Conservation (phyloP, 2,113 vertebrate species). For the Osmerus mordax region DNA sequence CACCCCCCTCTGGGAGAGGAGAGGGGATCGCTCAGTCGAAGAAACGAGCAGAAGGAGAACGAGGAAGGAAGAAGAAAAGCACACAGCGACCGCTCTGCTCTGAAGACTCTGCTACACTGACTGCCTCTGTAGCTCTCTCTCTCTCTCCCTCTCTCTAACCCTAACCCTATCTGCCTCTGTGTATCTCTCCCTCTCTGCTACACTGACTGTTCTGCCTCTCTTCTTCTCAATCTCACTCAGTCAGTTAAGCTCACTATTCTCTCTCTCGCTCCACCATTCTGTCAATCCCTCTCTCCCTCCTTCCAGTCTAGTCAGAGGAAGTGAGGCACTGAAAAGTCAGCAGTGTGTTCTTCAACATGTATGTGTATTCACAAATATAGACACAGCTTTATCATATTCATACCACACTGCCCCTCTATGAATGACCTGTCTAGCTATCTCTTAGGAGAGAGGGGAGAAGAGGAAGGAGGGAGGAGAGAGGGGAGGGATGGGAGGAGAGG, state of each 20-base stretch:
- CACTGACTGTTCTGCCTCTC: slow-evolving; percentile 34
- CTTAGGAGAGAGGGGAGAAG: too few species aligned
- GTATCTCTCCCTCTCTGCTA: not conserved
- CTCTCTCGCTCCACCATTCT: slow-evolving; percentile 44
- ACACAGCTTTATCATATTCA: too few species aligned
- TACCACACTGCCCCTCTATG: too few species aligned
- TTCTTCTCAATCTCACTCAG: slow-evolving; percentile 11
- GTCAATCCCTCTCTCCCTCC: slow-evolving; percentile 26
- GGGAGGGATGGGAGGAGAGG: too few species aligned
- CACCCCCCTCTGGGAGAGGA: slow-evolving; percentile 68
- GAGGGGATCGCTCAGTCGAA: slow-evolving; percentile 26
- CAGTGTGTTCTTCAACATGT: too few species aligned
- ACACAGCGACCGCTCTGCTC: slow-evolving; percentile 39
- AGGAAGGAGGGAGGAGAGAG: too few species aligned
- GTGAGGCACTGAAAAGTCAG: slow-evolving; percentile 41
- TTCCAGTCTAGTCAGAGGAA: too few species aligned
- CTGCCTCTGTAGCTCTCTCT: slow-evolving; percentile 13
- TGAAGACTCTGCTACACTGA: slow-evolving; percentile 31
- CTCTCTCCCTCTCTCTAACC: not conserved
- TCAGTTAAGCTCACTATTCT: not conserved
- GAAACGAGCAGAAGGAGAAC: slow-evolving; percentile 16
- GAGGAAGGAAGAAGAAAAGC: slow-evolving; percentile 7
- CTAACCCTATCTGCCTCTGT: not conserved
- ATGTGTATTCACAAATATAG: too few species aligned
- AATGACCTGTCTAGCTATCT: too few species aligned